phyloP scores from a whole-genome alignment of 2,888 invertebrate species.

The Nasonovia ribisnigri region DNA sequence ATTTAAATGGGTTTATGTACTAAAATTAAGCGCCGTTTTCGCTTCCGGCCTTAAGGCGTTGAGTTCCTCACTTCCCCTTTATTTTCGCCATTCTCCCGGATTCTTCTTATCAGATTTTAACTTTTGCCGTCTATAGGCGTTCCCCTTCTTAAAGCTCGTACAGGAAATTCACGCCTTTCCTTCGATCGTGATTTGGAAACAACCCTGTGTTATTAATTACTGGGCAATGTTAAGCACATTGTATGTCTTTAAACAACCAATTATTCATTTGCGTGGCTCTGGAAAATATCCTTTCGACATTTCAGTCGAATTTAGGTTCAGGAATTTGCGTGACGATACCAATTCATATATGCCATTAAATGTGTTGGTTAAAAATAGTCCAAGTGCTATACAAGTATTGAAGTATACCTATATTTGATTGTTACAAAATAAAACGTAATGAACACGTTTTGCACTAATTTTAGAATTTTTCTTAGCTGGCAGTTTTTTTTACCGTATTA shows the following conservation, averaged over 20 bases:
- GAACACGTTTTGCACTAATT: neutral
- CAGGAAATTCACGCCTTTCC: slow-evolving; percentile 57
- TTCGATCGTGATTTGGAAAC: slow-evolving; percentile 29
- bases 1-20: slow-evolving; percentile 30
- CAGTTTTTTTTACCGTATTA: neutral
- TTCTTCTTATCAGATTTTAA: slow-evolving; percentile 59
- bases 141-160: neutral
- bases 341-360: neutral
- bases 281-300: neutral
- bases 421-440: neutral
- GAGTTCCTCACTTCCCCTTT: slow-evolving; percentile 20
- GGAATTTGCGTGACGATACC: slow-evolving; percentile 9
- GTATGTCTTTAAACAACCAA: slow-evolving; percentile 25
- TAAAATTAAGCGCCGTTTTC: slow-evolving; percentile 55
- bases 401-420: neutral
- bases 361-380: neutral
- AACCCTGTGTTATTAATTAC: slow-evolving; percentile 47
- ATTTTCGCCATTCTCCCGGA: neutral
- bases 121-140: slow-evolving; percentile 58
- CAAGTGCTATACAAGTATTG: neutral
- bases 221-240: neutral
- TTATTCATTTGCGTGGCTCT: neutral
- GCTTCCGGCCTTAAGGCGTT: slow-evolving; percentile 47
- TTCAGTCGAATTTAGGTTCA: neutral
- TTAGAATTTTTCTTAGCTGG: neutral